Evolutionary conservation across 2,888 invertebrate species (phyloP).

Genomic region (Brenthis ino): DNA sequence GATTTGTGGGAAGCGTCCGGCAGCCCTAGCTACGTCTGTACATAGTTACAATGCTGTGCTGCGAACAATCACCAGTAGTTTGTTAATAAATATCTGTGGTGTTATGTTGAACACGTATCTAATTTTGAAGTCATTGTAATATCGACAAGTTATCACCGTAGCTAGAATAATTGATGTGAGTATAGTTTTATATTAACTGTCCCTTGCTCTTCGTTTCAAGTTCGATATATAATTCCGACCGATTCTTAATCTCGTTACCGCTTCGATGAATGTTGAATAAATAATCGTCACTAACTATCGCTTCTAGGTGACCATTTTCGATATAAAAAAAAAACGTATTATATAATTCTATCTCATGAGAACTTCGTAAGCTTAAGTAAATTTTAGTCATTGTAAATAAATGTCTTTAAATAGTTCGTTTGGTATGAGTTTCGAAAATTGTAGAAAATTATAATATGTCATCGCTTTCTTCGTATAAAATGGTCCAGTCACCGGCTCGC

Average conservation of each 20-base stretch:
- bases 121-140: constrained; percentile 44
- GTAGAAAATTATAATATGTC: constrained; percentile 35
- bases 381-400: constrained; percentile 72
- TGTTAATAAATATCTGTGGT: constrained; percentile 50
- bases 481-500: constrained; percentile 62
- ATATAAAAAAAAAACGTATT: constrained; percentile 31
- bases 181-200: constrained; percentile 67
- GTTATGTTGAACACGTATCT: constrained; percentile 48
- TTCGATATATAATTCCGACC: constrained; percentile 51
- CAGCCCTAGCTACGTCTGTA: constrained; percentile 12
- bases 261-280: constrained; percentile 70
- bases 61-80: constrained; percentile 63
- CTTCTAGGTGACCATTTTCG: constrained; percentile 69
- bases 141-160: constrained; percentile 58
- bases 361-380: constrained; percentile 67
- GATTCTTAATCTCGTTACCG: constrained; percentile 64
- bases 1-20: constrained; percentile 11
- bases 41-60: constrained; percentile 57
- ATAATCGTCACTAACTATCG: constrained; percentile 67
- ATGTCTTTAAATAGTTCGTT: constrained; percentile 53
- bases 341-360: constrained; percentile 51
- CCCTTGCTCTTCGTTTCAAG: constrained; percentile 47
- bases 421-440: constrained; percentile 56
- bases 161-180: constrained; percentile 71
- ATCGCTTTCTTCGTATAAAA: constrained; percentile 56